A percentile compares a stretch with the other conserved stretches of the same genome.
Conservation (phyloP, 2,797 vertebrate genomes). For the Tenualosa thibaudeaui region DNA sequence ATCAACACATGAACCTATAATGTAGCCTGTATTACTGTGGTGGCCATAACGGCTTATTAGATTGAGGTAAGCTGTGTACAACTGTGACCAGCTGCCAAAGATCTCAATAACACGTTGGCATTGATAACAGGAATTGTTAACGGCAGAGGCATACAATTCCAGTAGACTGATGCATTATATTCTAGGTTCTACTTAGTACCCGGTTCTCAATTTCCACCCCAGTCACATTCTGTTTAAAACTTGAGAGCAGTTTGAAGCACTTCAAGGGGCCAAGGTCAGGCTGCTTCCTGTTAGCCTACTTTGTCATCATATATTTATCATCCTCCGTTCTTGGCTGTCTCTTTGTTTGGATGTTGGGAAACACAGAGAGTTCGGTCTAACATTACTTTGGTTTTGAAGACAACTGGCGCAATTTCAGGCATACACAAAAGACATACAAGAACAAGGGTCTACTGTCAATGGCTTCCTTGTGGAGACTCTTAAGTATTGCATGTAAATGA, state of each 20-base stretch:
- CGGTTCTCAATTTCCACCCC: too few species aligned
- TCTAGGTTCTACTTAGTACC: too few species aligned
- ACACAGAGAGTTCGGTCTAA: neutral
- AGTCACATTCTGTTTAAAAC: too few species aligned
- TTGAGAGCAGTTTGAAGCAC: neutral
- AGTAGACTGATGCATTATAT: too few species aligned
- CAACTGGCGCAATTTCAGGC: neutral
- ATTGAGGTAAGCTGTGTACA: too few species aligned
- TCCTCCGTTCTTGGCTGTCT: neutral
- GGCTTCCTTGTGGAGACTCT: neutral
- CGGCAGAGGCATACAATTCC: too few species aligned
- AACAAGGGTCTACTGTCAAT: neutral
- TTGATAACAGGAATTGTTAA: too few species aligned
- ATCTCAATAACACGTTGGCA: too few species aligned
- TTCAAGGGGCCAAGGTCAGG: neutral
- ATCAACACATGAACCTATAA: too few species aligned
- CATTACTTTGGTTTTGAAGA: neutral
- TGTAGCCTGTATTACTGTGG: too few species aligned
- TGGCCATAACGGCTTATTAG: too few species aligned
- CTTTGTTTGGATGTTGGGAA: neutral
- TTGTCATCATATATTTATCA: neutral
- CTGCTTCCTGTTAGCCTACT: neutral
- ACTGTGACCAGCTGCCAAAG: too few species aligned
- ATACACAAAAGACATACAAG: neutral
- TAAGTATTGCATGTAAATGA: neutral